Evolutionary conservation across 2,797 vertebrate genomes (phyloP), one percentile per base, ranked within the genome.

Genomic region (Ctenochaetus hawaiiensis): DNA sequence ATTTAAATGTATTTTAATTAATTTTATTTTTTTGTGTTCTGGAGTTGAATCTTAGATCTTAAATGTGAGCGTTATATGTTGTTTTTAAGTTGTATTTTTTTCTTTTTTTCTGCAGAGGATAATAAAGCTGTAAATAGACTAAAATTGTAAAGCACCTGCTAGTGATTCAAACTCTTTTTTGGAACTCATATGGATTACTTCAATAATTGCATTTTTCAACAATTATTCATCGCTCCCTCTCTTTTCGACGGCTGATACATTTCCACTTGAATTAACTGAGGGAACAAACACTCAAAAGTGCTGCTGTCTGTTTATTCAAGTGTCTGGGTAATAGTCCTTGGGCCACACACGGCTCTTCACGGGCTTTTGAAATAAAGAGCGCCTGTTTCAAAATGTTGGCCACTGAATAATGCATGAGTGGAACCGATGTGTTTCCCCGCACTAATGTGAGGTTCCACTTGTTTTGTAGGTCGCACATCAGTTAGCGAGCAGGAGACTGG

Each of bases 321-420:
- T 77, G 83, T 78, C 39, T 72, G 20, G 54, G 63, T 60, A 79
- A 67, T 62, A 60, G 77, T 83, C 87, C 85, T 75, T 51, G 0
- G 67, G 87, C 82, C 90, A 85, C 85, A 49, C 53, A 61, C 67
- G 68, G 67, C 71, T 78, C 72, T 78, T 88, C 84, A 44, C 89
- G 77, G 47, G 72, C 75, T 75, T 80, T 58, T 72, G 47, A 87
- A 77, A 87, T 70, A 61, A 84, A 75, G 77, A 47, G 85, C 77
- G 18, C 59, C 52, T 18, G 56, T 77, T 84, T 88, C 26, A 82
- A 78, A 84, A 81, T 65, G 71, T 72, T 83, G 53, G 2, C 22
- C 86, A 59, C 88, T 91, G 88, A 88, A 91, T 92, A 76, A 92
- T 87, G 62, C 84, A 90, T 85, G 78, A 87, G 54, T 23, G 58